Base-by-base conservation (phyloP, 2,113 vertebrate species). In the zebrafish (Danio rerio) region DNA sequence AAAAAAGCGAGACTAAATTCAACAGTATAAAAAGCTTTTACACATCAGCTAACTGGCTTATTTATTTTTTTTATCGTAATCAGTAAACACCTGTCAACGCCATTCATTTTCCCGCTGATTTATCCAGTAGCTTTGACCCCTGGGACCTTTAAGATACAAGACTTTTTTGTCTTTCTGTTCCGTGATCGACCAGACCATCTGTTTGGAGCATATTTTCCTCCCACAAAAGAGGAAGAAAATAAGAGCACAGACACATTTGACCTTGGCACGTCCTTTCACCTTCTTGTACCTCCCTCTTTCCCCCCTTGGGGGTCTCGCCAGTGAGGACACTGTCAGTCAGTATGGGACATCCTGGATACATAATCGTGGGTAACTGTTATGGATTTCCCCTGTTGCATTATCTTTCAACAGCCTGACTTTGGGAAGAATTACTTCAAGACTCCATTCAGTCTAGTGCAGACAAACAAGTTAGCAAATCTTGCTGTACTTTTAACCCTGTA, bases 171-270 rank as follows among this genome's bases (percentile, higher is more conserved):
- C 61, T 15, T 71, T 78, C 53, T 72, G 9, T 61, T 82, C 50
- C 59, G 52, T 43, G 88, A 90, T 89, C 89, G 88, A 81, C 80
- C 21, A 80, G 80, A 42, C 77, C 88, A 89, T 78, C 88, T 59
- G 65, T 84, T 59, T 53, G 47, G 45, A 45, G 90, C 90, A 91
- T 91, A 87, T 91, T 91, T 91, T 88, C 87, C 86, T 87, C 81
- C 47, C 55, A 84, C 50, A 87, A 88, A 88, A 89, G 90, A 88
- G 88, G 85, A 21, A 55, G 81, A 16, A 80, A 86, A 87, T 81
- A 89, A 86, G 84, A 87, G 88, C 78, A 84, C 78, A 83, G 89
- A 88, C 90, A 85, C 65, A 78, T 84, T 73, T 92, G 93, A 92
- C 92, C 91, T 88, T 5, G 69, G 73, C 80, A 84, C 79, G 88